phyloP scores from a whole-genome alignment of 2,888 invertebrate species.

The Clanis bilineata region DNA sequence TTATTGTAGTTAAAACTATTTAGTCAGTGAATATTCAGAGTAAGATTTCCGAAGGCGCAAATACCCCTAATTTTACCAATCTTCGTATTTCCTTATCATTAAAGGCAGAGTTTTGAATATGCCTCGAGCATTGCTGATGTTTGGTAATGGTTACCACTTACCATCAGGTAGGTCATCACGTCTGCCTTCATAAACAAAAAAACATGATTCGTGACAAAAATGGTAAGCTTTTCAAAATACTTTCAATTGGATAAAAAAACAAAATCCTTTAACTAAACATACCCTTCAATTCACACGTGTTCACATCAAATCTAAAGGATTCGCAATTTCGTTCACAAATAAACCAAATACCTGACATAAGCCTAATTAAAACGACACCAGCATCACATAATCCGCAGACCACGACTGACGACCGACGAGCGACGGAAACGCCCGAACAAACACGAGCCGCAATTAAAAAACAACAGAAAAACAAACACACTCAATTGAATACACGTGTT shows the following conservation, averaged over 20 bases:
- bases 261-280: neutral
- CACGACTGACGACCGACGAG: neutral
- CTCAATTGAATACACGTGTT: constrained; percentile 15
- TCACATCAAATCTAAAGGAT: neutral
- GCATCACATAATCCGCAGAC: neutral
- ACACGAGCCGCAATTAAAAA: constrained; percentile 11
- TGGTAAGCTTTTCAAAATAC: too few relatives aligned
- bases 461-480: neutral
- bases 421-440: neutral
- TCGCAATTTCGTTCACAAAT: neutral
- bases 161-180: too few relatives aligned
- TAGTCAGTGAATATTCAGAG: too few relatives aligned
- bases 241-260: neutral
- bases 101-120: too few relatives aligned
- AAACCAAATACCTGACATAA: neutral
- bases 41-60: too few relatives aligned
- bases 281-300: neutral
- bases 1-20: too few relatives aligned
- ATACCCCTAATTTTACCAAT: too few relatives aligned
- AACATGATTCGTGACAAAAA: too few relatives aligned
- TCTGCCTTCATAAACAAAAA: too few relatives aligned
- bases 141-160: too few relatives aligned
- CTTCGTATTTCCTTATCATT: too few relatives aligned
- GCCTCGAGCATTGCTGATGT: too few relatives aligned
- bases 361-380: neutral